Base-by-base conservation (phyloP, 2,797 vertebrate genomes). In the Ceyx erithaca region DNA sequence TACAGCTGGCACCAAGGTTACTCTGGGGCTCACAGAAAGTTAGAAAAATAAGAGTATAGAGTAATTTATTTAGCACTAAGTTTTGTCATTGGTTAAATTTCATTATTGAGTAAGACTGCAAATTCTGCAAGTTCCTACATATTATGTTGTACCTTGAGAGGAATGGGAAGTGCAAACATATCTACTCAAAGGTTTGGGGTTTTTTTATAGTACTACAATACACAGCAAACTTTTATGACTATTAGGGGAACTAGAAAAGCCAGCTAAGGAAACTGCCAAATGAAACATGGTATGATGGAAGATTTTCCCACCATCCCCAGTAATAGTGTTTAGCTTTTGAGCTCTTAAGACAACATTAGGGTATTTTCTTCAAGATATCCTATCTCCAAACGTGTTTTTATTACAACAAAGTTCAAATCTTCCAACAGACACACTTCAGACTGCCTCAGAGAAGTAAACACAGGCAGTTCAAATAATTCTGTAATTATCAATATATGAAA, bases 391-490 rank as follows among this genome's bases (percentile, higher is more conserved):
- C 21, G 3, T 23, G 2, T 81, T 94, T 94, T 58, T 71, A 51
- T 83, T 95, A 75, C 28, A 37, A 37, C 73, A 66, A 70, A 70
- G 61, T 77, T 68, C 49, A 87, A 80, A 69, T 61, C 72, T 94
- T 94, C 40, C 68, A 89, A 48, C 18, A 69, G 55, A 66, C 63
- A 76, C 67, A 64, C 63, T 64, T 93, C 64, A 94, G 19, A 26
- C n/a, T 85, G 14, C 49, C 46, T 93, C 86, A 79, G 89, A 96
- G 89, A 67, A 55, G 5, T 91, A 97, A 96, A 89, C 51, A 33
- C 62, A 93, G 92, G 80, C 81, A 81, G 83, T 92, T 86, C 82
- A 85, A 94, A 88, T 91, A 94, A 93, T 89, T 81, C 83, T 57
- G 26, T 54, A 91, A 95, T 69, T 93, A 76, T 88, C 16, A 85